Evolutionary conservation across 2,797 vertebrate species (phyloP), one percentile per base, ranked within the genome.

Genomic region (Sandelia bainsii): DNA sequence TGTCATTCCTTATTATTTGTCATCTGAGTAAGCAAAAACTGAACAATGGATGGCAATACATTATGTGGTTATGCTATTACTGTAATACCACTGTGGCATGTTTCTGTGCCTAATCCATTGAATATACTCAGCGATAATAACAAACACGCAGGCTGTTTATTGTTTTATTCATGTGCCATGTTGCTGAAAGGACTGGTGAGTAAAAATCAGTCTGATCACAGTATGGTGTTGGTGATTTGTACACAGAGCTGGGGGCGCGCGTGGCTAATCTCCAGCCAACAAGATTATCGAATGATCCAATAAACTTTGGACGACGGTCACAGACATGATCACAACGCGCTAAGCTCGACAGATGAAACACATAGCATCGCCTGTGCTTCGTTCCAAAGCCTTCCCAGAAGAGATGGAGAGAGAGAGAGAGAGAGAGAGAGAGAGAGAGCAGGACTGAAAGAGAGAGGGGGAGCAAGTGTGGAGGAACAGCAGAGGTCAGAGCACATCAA

Each of bases 251-350:
- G 49, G 61, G 61, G 69, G 66, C 70, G 42, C 42, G n/a, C 52
- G 42, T 75, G 79, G 75, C 45, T 62, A 3, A 72, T 67, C 81
- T 59, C 58, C 25, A 25, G 72, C 75, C 86, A 83, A 87, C 64
- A 1, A 84, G 86, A 89, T 90, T 87, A 86, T 86, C 72, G 75
- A 62, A 86, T 77, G 82, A 88, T 90, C 88, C 88, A 79, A 81
- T 85, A 87, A 82, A 90, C 32, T 82, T 81, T 79, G 79, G 70
- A 72, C 16, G 71, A 52, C 81, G 4, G 76, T 69, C 62, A 57
- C 75, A 79, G 80, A 64, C 61, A 40, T 51, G 83, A 86, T 78
- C 68, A n/a, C 57, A 23, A 48, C 39, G 34, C 32, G 67, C 79
- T 44, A 13, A 69, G 71, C 67, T 23, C 53, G 1, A 8, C 54